phyloP scores from a whole-genome alignment of 2,113 vertebrate genomes.

The Aspiorhynchus laticeps region DNA sequence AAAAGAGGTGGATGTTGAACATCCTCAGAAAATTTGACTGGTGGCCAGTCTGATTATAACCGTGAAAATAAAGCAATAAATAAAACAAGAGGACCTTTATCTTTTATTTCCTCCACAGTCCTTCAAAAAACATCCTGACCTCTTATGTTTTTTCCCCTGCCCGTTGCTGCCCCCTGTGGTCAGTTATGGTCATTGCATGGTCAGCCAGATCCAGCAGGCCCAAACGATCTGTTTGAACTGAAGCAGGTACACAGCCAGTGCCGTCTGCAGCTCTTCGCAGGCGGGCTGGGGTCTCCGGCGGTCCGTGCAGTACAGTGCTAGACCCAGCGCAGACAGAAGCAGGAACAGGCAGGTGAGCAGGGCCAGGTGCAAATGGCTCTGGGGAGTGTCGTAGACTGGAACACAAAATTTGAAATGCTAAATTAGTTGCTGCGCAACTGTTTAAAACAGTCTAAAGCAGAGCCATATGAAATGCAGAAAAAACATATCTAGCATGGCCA shows the following conservation, averaged over 20 bases:
- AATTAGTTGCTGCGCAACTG: neutral
- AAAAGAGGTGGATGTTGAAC: slow-evolving; percentile 4
- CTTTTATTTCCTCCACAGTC: neutral
- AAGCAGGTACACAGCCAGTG: slow-evolving; percentile 78
- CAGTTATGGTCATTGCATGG: slow-evolving; percentile 75
- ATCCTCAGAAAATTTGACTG: slow-evolving; percentile 51
- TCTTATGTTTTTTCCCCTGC: neutral
- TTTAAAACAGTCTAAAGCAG: neutral
- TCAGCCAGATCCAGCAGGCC: slow-evolving; percentile 85
- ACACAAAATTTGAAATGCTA: slow-evolving; percentile 17
- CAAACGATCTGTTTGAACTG: slow-evolving; percentile 80
- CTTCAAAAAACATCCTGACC: neutral
- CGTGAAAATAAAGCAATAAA: slow-evolving; percentile 9
- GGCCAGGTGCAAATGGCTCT: slow-evolving; percentile 69
- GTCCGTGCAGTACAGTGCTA: slow-evolving; percentile 82
- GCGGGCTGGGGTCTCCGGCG: slow-evolving; percentile 70
- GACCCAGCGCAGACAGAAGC: slow-evolving; percentile 78
- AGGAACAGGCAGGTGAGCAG: slow-evolving; percentile 81
- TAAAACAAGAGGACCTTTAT: neutral
- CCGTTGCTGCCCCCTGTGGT: slow-evolving; percentile 56
- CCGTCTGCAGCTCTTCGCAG: slow-evolving; percentile 83
- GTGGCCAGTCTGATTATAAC: slow-evolving; percentile 38
- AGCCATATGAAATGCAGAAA: neutral
- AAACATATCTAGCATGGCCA: neutral
- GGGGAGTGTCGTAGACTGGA: slow-evolving; percentile 78